Evolutionary conservation across 2,888 invertebrate genomes (phyloP).

Genomic region (Epistrophella euchroma): DNA sequence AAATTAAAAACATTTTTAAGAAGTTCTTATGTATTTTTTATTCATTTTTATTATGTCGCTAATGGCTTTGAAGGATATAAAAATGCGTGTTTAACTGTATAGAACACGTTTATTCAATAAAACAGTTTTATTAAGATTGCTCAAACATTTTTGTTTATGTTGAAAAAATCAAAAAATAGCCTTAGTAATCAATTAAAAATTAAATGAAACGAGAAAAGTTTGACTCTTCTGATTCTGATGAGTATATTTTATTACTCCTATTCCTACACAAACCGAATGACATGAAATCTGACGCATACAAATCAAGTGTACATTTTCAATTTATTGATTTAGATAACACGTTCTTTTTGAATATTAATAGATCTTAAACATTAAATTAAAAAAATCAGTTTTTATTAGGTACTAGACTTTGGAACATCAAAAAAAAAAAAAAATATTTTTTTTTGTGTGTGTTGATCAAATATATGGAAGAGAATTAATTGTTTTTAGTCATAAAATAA

Average conservation of each 20-base stretch:
- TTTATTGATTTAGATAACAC: not conserved
- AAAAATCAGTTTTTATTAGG: conserved; percentile 16
- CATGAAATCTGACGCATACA: not conserved
- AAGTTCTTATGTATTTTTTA: not conserved
- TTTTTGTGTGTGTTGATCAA: not conserved
- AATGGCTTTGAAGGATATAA: not conserved
- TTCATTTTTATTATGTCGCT: not conserved
- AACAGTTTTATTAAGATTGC: not conserved
- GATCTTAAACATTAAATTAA: not conserved
- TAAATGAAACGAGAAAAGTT: not conserved
- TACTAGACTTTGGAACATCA: not conserved
- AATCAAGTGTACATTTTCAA: not conserved
- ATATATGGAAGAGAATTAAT: conserved; percentile 9
- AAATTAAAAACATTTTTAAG: too few species aligned
- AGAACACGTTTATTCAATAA: not conserved
- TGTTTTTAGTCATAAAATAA: conserved; percentile 9
- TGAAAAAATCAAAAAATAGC: not conserved
- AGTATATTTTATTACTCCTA: not conserved
- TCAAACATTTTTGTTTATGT: not conserved
- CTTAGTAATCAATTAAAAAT: not conserved
- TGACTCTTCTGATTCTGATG: not conserved
- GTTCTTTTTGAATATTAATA: not conserved
- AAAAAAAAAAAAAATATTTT: not conserved
- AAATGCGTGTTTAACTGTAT: not conserved
- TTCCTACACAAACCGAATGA: not conserved